Base-by-base conservation (phyloP, 2,797 vertebrate species). In the Chromis chromis region DNA sequence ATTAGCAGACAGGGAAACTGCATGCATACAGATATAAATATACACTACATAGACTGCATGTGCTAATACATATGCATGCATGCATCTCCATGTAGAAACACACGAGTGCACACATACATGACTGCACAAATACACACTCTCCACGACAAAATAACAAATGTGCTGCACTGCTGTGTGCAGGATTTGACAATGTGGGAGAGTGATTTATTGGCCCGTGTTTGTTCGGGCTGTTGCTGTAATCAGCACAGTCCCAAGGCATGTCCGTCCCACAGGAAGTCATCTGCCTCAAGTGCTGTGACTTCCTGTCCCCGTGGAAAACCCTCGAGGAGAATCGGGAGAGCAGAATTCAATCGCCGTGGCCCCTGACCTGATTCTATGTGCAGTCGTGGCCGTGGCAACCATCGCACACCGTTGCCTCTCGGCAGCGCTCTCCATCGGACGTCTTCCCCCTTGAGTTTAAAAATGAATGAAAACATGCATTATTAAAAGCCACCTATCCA, bases 201-300 rank as follows among this genome's bases (percentile, higher is more conserved):
- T 94, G 93, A 94, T 94, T 94, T 93, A 93, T 93, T 83, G 88
- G 85, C 17, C 70, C 36, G 81, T 82, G 88, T 92, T 91, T 91
- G 86, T 88, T 81, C 72, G 56, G 87, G 84, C 86, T 76, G 87
- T 87, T 82, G 90, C 87, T 79, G 91, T 93, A 94, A 93, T 92
- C 94, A 93, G 91, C 73, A 8, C 60, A 31, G 75, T 91, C 93
- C 91, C 92, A 44, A 78, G 87, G 86, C 85, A 66, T 72, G 85
- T 70, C 68, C 21, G 76, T 92, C 91, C 91, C 93, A 54, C 91
- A 92, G 91, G 92, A 93, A 92, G 91, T 91, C 82, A 66, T 75
- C 86, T 67, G 65, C 84, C 81, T 60, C 68, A 2, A 59, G 71
- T 57, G 53, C 83, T 22, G 58, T 40, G 69, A 90, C 89, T 93